Evolutionary conservation across 2,797 vertebrate species (phyloP), one percentile per base, ranked within the genome.

Genomic region (Fundulus diaphanus): DNA sequence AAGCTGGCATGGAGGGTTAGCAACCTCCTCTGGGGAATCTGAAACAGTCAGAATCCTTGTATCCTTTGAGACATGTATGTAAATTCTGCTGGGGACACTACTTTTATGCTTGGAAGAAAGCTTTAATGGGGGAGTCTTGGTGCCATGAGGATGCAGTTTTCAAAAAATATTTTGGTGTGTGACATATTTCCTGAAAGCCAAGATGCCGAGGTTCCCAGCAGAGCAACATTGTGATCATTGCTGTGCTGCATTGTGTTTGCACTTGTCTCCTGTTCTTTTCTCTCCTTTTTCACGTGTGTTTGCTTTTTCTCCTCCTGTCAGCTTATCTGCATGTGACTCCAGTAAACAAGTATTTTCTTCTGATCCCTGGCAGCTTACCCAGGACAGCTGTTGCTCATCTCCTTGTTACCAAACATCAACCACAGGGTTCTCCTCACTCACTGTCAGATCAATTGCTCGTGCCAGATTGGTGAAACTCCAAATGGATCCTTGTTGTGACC

Each of bases 381-480:
- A 42, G 61, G 61, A 42, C 61, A 65, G 35, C 61, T 65, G 61
- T 69, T 69, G 67, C 27, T 69, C 29, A 69, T 51, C 27, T 51
- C 67, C 11, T 51, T 33, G 48, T 49, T 69, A 69, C 44, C 8
- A 31, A 7, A 68, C 20, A 69, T 31, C 67, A 31, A 48, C 44
- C 27, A 46, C 18, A 48, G 42, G 18, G 16, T 68, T 48, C 44
- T 68, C 16, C 8, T 68, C 44, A 20, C 29, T 37, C 59, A 37
- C 16, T 33, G 46, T 46, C 67, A 69, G 18, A 24, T 69, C 67
- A 51, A 20, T 69, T 40, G 35, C 61, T 18, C 12, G 24, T 65
- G 20, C 61, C 61, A 65, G 61, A 65, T 40, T n/a, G 61, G 35
- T 42, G 22, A 35, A 69, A 69, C 9, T 33, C 48, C 31, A 49